These are phyloP conservation scores for Python bivittatus DNA, from an alignment of 2,113 vertebrate genomes.

Conservation along the genomic window DNA sequence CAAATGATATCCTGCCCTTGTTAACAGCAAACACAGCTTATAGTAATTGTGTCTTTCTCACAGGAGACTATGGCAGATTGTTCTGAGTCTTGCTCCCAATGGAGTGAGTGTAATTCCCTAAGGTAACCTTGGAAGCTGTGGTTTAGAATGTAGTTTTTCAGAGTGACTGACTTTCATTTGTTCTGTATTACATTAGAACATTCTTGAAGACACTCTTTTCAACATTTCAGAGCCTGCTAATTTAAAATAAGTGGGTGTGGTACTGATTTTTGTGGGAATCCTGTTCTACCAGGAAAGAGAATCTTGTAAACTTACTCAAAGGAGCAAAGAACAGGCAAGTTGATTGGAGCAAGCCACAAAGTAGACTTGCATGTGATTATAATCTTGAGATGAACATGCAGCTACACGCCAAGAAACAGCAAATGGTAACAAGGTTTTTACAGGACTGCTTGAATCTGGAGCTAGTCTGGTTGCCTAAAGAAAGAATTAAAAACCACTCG, in stretches of 20 bases:
- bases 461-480: neutral
- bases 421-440: slow-evolving; percentile 16
- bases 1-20: no score
- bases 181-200: neutral
- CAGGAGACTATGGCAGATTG: no score
- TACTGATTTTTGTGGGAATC: slow-evolving; percentile 33
- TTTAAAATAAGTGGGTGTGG: slow-evolving; percentile 51
- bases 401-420: slow-evolving; percentile 50
- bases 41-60: no score
- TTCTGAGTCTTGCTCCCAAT: no score
- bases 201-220: neutral
- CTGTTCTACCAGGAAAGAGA: slow-evolving; percentile 49
- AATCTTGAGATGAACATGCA: slow-evolving; percentile 50
- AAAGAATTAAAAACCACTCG: slow-evolving; percentile 21
- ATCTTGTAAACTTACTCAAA: slow-evolving; percentile 57
- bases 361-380: slow-evolving; percentile 46
- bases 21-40: no score
- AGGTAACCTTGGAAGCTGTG: no score
- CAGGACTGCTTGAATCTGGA: neutral
- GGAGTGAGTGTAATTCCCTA: no score
- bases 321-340: slow-evolving; percentile 1
- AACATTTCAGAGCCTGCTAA: neutral
- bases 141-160: neutral
- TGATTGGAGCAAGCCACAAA: slow-evolving; percentile 46
- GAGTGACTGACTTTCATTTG: neutral